Evolutionary conservation across 2,113 vertebrate species (phyloP).

Genomic region (Fulica atra): DNA sequence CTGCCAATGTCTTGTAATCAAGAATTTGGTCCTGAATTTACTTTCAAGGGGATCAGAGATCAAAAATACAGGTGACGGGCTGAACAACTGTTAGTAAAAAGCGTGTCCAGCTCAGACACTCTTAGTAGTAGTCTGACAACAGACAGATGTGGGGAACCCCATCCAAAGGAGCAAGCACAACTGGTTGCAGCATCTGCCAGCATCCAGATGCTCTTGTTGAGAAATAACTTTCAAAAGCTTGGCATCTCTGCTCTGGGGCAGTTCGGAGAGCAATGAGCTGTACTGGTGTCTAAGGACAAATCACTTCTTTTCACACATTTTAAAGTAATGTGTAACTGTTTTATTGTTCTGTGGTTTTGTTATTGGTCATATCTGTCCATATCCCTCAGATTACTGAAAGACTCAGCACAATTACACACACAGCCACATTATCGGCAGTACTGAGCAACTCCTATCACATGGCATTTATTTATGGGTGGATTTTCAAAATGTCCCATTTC

Average conservation of each 20-base stretch:
- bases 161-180: neutral
- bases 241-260: neutral
- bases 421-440: neutral
- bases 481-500: neutral
- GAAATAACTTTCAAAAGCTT: slow-evolving; percentile 17
- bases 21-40: neutral
- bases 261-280: neutral
- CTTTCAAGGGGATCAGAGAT: neutral
- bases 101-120: neutral
- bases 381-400: neutral
- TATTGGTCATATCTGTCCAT: neutral
- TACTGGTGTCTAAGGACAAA: neutral
- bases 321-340: neutral
- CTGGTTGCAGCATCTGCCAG: slow-evolving; percentile 6
- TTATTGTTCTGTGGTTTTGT: neutral
- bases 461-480: neutral
- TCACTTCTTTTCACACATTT: neutral
- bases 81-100: slow-evolving; percentile 8
- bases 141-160: slow-evolving; percentile 24
- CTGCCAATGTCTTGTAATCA: neutral
- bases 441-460: neutral
- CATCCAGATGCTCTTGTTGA: neutral
- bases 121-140: neutral
- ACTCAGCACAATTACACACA: neutral
- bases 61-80: neutral